Base-by-base conservation (phyloP, 2,113 vertebrate genomes). In the Pipra filicauda region DNA sequence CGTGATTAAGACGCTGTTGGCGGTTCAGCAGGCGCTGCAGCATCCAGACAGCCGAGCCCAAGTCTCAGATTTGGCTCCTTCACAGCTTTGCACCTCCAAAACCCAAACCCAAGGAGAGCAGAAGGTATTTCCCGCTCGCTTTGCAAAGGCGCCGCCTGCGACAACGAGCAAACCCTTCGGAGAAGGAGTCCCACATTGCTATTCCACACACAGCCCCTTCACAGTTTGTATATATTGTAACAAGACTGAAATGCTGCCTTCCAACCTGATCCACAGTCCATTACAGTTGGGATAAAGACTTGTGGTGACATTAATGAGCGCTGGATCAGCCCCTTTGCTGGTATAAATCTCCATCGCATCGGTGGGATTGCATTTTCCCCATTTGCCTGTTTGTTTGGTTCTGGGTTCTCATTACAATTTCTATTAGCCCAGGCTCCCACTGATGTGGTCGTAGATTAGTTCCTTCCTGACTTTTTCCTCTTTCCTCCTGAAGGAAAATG, bases 281-380 rank as follows among this genome's bases (percentile, higher is more conserved):
- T 91, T 75, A 75, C 70, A 23, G 89, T 51, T 76, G 57, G 85
- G 89, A 88, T 79, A 93, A 91, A 85, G 94, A 76, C 88, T 88
- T 13, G 31, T 46, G 71, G 69, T 80, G 92, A 89, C 76, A 12
- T 54, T 76, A 89, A 94, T 15, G 84, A 94, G 88, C 48, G 3
- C 65, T 37, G 67, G 74, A 95, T 91, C 75, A 30, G 81, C 86
- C 91, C 92, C 92, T 79, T 43, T 71, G 88, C 81, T n/a, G 11
- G 80, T 71, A 59, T 48, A 94, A 96, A 90, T 85, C 80, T 48
- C 80, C 22, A 0, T 17, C 4, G 30, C 67, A 11, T 33, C 20
- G 41, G 46, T n/a, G 89, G 85, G 81, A 91, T 49, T 65, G 74
- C 24, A 3, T 70, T 89, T 93, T 43, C 61, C 72, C 70, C 54